Percentiles rank a stretch among this genome's conserved stretches.
Evolutionary conservation across 2,797 vertebrate species (phyloP).

Genomic region (Protonibea diacanthus): DNA sequence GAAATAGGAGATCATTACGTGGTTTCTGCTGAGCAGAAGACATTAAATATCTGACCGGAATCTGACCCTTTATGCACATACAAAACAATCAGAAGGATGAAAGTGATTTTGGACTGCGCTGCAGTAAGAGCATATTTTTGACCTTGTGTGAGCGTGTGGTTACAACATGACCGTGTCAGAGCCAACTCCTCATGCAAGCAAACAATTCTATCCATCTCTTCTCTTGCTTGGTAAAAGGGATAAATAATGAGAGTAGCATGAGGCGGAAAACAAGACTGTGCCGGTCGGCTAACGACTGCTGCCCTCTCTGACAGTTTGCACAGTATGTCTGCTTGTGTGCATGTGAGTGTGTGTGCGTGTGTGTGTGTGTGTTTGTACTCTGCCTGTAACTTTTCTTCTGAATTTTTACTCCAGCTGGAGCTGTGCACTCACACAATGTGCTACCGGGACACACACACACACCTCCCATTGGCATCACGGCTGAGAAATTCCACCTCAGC

Average conservation of each 20-base stretch:
- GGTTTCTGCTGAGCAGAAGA: constrained; percentile 38
- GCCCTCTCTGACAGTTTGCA: constrained; percentile 38
- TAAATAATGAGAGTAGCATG: constrained; percentile 53
- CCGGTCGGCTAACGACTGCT: constrained; percentile 18
- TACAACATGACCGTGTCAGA: neutral
- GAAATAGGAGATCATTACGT: constrained; percentile 32
- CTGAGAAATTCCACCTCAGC: constrained; percentile 73
- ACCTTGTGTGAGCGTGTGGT: constrained; percentile 12
- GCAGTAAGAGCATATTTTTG: constrained; percentile 11
- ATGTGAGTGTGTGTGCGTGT: neutral
- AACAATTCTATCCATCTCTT: constrained; percentile 34
- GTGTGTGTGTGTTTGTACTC: neutral
- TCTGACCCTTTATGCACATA: constrained; percentile 24
- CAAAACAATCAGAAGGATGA: neutral
- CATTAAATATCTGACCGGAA: constrained; percentile 23
- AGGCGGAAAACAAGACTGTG: constrained; percentile 59
- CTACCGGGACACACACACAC: constrained; percentile 4
- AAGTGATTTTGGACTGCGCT: constrained; percentile 6
- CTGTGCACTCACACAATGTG: constrained; percentile 19
- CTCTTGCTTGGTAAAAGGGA: constrained; percentile 25
- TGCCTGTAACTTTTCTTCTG: constrained; percentile 25
- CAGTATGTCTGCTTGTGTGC: constrained; percentile 15
- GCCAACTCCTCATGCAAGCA: constrained; percentile 27
- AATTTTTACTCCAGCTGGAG: constrained; percentile 28
- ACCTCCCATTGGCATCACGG: constrained; percentile 40